These are phyloP conservation scores for Pangasius djambal DNA, from an alignment of 2,797 vertebrate species.

Conservation along the genomic window DNA sequence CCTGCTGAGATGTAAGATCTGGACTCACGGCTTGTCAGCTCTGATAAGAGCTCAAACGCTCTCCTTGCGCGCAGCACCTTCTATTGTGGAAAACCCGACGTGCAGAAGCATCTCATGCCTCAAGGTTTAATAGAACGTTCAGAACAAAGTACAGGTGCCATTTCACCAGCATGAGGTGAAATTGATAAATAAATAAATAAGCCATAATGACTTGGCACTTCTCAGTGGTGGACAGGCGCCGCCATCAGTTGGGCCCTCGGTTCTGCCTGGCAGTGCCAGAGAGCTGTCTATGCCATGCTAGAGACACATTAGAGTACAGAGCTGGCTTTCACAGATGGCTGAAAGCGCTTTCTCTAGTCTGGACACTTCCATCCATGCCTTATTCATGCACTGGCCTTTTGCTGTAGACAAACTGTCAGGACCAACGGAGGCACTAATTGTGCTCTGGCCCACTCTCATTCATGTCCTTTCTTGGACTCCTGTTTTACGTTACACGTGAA, in stretches of 20 bases:
- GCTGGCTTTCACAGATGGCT: conserved; percentile 27
- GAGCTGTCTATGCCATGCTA: conserved; percentile 29
- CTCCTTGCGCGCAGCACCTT: not conserved
- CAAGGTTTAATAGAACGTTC: not conserved
- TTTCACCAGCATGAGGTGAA: no score
- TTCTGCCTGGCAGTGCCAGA: conserved; percentile 30
- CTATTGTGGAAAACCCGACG: not conserved
- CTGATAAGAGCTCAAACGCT: not conserved
- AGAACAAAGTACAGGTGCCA: not conserved
- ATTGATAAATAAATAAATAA: not conserved
- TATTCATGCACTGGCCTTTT: conserved; percentile 40
- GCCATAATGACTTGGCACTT: not conserved
- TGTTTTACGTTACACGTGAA: not conserved
- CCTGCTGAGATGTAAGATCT: not conserved
- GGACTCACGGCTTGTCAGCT: not conserved
- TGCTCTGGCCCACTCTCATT: not conserved
- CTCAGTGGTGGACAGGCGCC: not conserved
- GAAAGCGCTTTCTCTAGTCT: conserved; percentile 14
- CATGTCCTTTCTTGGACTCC: not conserved
- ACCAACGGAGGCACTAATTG: not conserved
- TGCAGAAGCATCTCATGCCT: not conserved
- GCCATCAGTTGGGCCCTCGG: not conserved
- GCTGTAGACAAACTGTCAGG: conserved; percentile 30
- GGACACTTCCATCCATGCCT: conserved; percentile 14
- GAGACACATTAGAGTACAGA: conserved; percentile 15